Conservation (phyloP, 1,140 invertebrate genomes). For the Drosophila pachea region DNA sequence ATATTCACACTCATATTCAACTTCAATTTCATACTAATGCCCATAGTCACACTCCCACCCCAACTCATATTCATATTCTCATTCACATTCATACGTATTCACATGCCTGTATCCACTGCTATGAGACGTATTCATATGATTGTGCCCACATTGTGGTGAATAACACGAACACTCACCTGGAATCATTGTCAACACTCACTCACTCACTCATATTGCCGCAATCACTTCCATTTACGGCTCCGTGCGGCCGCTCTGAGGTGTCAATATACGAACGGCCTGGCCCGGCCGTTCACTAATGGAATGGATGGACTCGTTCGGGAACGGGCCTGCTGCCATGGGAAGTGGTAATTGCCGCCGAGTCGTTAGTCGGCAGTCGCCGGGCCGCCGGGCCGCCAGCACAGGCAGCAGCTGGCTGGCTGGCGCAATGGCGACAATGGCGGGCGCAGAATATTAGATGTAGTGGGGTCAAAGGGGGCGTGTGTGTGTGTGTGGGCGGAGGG, state of each 20-base stretch:
- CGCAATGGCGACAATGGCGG: background rate
- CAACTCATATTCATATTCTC: slow-evolving; percentile 1
- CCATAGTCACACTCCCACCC: background rate
- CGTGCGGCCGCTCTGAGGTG: too few species aligned
- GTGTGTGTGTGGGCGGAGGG: background rate
- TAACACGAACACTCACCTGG: too few species aligned
- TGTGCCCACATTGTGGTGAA: background rate
- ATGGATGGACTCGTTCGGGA: too few species aligned
- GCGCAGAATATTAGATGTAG: background rate
- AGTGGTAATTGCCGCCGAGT: slow-evolving; percentile 23
- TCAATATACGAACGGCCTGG: background rate
- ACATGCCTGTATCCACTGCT: background rate
- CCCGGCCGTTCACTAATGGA: slow-evolving; percentile 4
- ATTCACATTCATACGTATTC: background rate
- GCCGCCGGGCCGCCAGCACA: too few species aligned
- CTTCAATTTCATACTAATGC: background rate
- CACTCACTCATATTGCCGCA: too few species aligned
- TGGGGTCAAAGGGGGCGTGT: background rate
- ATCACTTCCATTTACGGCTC: too few species aligned
- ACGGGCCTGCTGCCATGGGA: background rate
- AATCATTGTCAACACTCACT: too few species aligned
- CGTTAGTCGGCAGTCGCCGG: slow-evolving; percentile 1
- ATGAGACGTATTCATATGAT: background rate
- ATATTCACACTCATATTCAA: background rate
- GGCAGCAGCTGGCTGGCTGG: too few species aligned